Percentiles rank a stretch among this genome's conserved stretches.
Evolutionary conservation across 2,888 invertebrate genomes (phyloP).

Genomic region (Amphimallon solstitiale): DNA sequence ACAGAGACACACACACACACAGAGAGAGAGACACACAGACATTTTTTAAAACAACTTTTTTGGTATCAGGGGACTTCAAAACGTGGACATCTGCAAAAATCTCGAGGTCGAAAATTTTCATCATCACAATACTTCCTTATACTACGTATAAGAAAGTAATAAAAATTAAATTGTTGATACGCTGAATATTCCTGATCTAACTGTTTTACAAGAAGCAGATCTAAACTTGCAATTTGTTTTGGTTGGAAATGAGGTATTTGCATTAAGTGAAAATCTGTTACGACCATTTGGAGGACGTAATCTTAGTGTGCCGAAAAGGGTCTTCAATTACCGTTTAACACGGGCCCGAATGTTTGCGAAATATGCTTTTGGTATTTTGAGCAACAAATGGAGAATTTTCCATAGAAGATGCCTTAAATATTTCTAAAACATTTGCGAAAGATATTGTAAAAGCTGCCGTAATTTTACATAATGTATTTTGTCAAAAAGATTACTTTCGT

Average conservation of each 20-base stretch:
- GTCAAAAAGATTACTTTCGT: conserved; percentile 15
- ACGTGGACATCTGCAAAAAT: no score
- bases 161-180: conserved; percentile 41
- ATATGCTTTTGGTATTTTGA: conserved; percentile 33
- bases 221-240: conserved; percentile 13
- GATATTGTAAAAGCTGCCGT: conserved; percentile 15
- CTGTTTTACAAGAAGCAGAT: conserved; percentile 15
- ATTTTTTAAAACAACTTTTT: no score
- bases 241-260: conserved; percentile 24
- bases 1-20: no score
- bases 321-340: conserved; percentile 22
- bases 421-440: conserved; percentile 5
- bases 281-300: conserved; percentile 15
- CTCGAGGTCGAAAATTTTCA: no score
- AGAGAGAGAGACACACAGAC: no score
- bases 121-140: no score
- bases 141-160: no score
- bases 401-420: conserved; percentile 5
- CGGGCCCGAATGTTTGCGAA: conserved; percentile 23
- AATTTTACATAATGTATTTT: conserved; percentile 22
- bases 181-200: conserved; percentile 30
- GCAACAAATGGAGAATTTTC: conserved; percentile 29
- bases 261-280: conserved; percentile 7
- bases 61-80: no score
- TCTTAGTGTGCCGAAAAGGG: not conserved